Evolutionary conservation across 2,888 invertebrate species (phyloP).

Genomic region (Syritta pipiens): DNA sequence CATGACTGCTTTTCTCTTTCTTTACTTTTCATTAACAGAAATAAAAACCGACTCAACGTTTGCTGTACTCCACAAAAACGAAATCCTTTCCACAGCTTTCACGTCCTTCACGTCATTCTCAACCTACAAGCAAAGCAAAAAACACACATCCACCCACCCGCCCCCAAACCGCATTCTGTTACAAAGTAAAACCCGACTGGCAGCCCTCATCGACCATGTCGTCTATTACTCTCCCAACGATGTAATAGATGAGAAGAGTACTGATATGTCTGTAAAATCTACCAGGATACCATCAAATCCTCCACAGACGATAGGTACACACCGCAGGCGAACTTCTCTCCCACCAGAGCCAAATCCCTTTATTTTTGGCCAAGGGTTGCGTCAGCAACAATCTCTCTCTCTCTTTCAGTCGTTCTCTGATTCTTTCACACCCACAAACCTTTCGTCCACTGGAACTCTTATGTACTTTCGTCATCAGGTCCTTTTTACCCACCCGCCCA

Average conservation of each 20-base stretch:
- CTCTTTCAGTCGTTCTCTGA: too few relatives aligned
- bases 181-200: constrained; percentile 5
- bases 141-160: background rate
- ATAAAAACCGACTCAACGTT: too few relatives aligned
- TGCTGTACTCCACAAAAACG: too few relatives aligned
- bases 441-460: background rate
- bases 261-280: constrained; percentile 65
- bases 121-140: too few relatives aligned
- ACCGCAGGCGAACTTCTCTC: background rate
- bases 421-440: background rate
- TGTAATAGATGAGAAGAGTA: constrained; percentile 59
- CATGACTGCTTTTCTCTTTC: too few relatives aligned
- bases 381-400: background rate
- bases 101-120: too few relatives aligned
- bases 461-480: too few relatives aligned
- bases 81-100: too few relatives aligned
- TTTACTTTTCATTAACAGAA: too few relatives aligned
- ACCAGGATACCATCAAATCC: constrained; percentile 56
- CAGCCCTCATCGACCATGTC: constrained; percentile 1
- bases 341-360: constrained; percentile 5
- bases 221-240: constrained; percentile 13
- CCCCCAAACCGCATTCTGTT: background rate
- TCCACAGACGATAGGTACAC: constrained; percentile 30
- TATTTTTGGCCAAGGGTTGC: constrained; percentile 7
- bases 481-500: background rate